A percentile compares a stretch with the other conserved stretches of the same genome.
Evolutionary conservation across 2,797 vertebrate species (phyloP).

Genomic region (Limosa lapponica): DNA sequence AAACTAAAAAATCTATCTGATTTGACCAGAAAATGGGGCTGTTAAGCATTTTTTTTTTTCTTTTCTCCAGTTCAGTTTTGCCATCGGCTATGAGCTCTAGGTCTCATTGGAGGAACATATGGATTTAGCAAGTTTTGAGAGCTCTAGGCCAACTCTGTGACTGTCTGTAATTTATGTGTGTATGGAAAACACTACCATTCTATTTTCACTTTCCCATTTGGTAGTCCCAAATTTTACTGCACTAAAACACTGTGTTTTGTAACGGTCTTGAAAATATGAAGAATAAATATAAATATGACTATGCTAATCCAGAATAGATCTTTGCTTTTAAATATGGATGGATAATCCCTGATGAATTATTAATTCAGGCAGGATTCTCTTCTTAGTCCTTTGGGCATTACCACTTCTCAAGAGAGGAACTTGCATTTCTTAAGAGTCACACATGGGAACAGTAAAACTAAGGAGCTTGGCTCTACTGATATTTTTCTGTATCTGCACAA

Average conservation of each 20-base stretch:
- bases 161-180: neutral
- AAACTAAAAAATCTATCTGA: neutral
- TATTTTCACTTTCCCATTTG: neutral
- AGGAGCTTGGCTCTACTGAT: neutral
- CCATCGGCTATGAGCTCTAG: neutral
- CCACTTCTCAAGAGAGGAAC: neutral
- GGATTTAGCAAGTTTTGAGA: neutral
- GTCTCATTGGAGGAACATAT: neutral
- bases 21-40: neutral
- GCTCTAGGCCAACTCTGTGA: neutral
- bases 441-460: neutral
- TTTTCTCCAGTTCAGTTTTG: neutral
- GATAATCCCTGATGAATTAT: slow-evolving; percentile 16
- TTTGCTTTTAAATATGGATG: neutral
- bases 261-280: neutral
- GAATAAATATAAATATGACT: neutral
- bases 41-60: neutral
- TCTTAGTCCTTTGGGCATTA: neutral
- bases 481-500: neutral
- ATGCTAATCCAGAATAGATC: neutral
- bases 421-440: slow-evolving; percentile 7
- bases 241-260: neutral
- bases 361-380: neutral
- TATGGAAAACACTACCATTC: neutral
- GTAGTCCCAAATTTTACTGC: neutral